phyloP scores from a whole-genome alignment of 1,140 invertebrate genomes.

The Trialeurodes vaporariorum region DNA sequence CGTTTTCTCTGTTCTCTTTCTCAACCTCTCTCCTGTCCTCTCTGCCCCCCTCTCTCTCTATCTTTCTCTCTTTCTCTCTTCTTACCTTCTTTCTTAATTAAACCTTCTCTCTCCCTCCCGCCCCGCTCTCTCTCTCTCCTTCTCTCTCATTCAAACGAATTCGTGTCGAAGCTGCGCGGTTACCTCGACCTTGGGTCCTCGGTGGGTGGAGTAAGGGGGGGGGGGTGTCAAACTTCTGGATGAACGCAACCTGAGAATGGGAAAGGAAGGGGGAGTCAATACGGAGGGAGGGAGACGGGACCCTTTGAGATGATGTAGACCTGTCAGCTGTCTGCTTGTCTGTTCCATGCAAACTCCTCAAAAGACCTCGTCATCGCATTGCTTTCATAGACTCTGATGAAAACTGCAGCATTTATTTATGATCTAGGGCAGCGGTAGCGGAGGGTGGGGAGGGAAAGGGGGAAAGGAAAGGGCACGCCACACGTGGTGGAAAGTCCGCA shows the following conservation, averaged over 20 bases:
- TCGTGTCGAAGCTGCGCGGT: background rate
- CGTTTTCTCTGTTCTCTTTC: background rate
- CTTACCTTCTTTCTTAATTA: background rate
- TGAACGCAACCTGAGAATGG: background rate
- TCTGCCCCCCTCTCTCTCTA: background rate
- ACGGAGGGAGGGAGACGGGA: background rate
- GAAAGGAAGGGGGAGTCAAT: constrained; percentile 3
- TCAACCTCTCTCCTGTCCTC: background rate
- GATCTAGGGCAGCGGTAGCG: too few species aligned
- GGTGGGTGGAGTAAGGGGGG: too few species aligned
- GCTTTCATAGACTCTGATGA: too few species aligned
- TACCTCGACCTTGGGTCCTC: background rate
- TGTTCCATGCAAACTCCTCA: background rate
- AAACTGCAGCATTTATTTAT: too few species aligned
- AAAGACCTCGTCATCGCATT: background rate
- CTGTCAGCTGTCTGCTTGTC: background rate
- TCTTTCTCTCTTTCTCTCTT: constrained; percentile 1
- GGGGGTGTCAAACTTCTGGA: too few species aligned
- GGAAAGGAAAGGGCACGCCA: too few species aligned
- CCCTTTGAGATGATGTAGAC: background rate
- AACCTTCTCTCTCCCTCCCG: background rate
- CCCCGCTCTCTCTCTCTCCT: background rate
- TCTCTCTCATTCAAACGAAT: constrained; percentile 5
- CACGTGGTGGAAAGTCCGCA: too few species aligned
- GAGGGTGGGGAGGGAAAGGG: too few species aligned